Evolutionary conservation across 1,140 invertebrate species (phyloP), one percentile per base, ranked within the genome.

Genomic region (Nylanderia fulva): DNA sequence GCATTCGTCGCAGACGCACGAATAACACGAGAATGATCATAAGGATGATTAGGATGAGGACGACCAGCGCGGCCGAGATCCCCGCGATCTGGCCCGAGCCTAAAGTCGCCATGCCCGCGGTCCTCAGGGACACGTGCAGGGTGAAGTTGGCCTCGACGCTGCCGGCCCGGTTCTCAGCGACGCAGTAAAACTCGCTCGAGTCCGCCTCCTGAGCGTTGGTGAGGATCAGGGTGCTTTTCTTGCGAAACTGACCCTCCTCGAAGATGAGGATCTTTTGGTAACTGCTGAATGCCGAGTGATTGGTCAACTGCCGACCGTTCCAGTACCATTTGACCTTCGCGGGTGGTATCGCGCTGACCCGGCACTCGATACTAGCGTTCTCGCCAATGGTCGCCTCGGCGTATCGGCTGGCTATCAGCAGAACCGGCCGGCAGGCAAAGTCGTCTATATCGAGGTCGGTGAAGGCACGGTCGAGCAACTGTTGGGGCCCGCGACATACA

Each of bases 81-180:
- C 98, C 98, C 2, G 97, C 97, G 84, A 98, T 98, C 91, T 98
- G 97, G 2, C 97, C 97, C 72, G 97, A 97, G 9, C 97, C 97
- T 18, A 98, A 93, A 0, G 97, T 97, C 0, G 97, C 97, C 95
- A 98, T 97, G 33, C 97, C 97, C 6, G 96, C 96, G 11, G 97
- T 96, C 56, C 96, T 95, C 90, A 97, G 95, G 39, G 96, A 96
- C 45, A 99, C 97, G 91, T 98, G 97, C 13, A 99, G 95, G 8
- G 98, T 98, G 90, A 98, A 98, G 92, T 99, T 99, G 0, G 98
- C 97, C 94, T 98, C 97, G n/a, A 98, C 97, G 91, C 97, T 98
- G 2, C 99, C 99, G 11, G 98, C 98, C 74, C 97, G 96, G 93
- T 99, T 99, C 91, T 98, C 97, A 18, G 98, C 98, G 0, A 98